Conservation (phyloP, 2,113 vertebrate species). For the Dipodomys ordii region DNA sequence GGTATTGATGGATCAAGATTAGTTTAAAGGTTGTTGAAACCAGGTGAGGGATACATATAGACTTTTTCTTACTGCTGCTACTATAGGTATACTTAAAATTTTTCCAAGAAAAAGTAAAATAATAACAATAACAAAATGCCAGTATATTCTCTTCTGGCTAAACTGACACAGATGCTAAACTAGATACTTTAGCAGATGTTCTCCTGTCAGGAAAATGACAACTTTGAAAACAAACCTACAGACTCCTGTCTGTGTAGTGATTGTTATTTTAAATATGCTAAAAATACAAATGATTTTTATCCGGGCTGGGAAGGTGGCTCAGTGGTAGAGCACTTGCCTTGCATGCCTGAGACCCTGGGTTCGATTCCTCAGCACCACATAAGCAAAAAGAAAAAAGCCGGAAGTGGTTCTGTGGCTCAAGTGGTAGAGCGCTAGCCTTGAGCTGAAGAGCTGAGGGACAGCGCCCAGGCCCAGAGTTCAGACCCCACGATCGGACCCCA, state of each 20-base stretch:
- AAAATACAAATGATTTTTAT: conserved; percentile 49
- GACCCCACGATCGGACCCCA: too few species aligned
- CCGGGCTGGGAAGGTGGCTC: too few species aligned
- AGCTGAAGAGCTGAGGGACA: too few species aligned
- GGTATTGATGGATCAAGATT: neutral
- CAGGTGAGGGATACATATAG: neutral
- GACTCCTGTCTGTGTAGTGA: neutral
- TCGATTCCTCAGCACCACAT: too few species aligned
- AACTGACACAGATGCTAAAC: conserved; percentile 19
- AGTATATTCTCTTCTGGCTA: conserved; percentile 38
- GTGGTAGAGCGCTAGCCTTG: too few species aligned
- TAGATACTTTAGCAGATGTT: conserved; percentile 6
- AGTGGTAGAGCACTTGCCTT: too few species aligned
- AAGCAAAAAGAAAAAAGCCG: too few species aligned
- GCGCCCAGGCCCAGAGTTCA: too few species aligned
- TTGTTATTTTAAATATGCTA: conserved; percentile 37
- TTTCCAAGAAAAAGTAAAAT: neutral
- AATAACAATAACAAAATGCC: conserved; percentile 48
- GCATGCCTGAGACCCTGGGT: too few species aligned
- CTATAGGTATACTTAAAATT: conserved; percentile 5
- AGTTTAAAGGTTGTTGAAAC: neutral
- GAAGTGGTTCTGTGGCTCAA: too few species aligned
- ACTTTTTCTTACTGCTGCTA: conserved; percentile 19
- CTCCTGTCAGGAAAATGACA: conserved; percentile 17
- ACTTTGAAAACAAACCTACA: neutral